Evolutionary conservation across 2,797 vertebrate genomes (phyloP), one percentile per base, ranked within the genome.

Genomic region (Pipistrellus kuhlii): DNA sequence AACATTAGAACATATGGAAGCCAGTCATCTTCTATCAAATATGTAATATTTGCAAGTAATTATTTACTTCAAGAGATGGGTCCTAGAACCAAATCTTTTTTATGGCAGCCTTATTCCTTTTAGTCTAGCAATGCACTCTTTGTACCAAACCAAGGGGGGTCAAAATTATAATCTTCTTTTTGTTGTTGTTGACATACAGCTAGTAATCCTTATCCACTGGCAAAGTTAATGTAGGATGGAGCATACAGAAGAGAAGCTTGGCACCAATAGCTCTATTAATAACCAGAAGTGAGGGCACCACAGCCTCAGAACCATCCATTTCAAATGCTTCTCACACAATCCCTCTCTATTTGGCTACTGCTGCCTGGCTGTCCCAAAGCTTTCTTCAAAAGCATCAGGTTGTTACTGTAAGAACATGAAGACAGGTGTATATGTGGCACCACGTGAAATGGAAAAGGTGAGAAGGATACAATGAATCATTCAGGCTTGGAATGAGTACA

Each of bases 401-500:
- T 87, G 57, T 89, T 51, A 41, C 8, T 53, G 13, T 8, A 88
- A 91, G 90, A 85, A 81, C 21, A 38, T 62, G 55, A 68, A 75
- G 35, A 21, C 59, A 55, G 20, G 1, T 51, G 13, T 57, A 97
- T 94, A 96, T 97, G 82, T 76, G 95, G 85, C 94, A 53, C 57
- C 88, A 92, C 73, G 85, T 93, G 95, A 97, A 98, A 97, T 90
- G 77, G 85, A 89, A 96, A 97, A 97, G 88, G 94, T 95, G 82
- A 97, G 97, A 95, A 97, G 83, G 93, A 89, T 75, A 95, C 94
- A 97, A 91, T 46, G 96, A 97, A 94, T 93, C 77, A 94, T 92
- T 96, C 86, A 95, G 78, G 55, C 85, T 97, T 97, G 94, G 93
- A 97, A 95, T 73, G 93, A 88, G 91, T 96, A 94, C 92, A 96